A percentile compares a stretch with the other conserved stretches of the same genome.
phyloP scores from a whole-genome alignment of 2,113 vertebrate genomes.

The Nycticebus coucang region DNA sequence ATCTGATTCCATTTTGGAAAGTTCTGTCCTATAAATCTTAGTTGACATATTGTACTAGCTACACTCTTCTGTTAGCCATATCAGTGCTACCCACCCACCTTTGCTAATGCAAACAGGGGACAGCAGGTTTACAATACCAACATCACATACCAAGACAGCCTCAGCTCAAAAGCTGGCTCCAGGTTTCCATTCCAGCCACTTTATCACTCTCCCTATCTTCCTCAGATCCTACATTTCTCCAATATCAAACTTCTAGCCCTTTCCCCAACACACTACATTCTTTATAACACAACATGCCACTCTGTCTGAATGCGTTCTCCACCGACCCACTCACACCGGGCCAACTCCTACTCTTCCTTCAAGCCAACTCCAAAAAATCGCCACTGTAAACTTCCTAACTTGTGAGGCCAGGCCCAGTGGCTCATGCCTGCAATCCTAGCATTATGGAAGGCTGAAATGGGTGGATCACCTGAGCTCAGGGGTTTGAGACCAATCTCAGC shows the following conservation, averaged over 20 bases:
- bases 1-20: neutral
- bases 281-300: neutral
- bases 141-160: rapidly evolving
- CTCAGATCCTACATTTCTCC: neutral
- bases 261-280: neutral
- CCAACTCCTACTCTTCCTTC: neutral
- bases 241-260: neutral
- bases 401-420: too few relatives aligned
- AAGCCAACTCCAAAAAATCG: neutral
- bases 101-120: neutral
- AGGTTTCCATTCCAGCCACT: neutral
- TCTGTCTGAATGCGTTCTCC: neutral
- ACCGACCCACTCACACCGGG: neutral
- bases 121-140: neutral
- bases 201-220: neutral
- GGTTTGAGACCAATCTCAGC: too few relatives aligned
- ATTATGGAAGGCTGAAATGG: too few relatives aligned
- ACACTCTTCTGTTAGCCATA: neutral
- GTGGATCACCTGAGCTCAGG: too few relatives aligned
- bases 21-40: neutral
- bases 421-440: too few relatives aligned
- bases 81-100: neutral
- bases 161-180: neutral
- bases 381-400: neutral
- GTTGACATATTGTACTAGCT: neutral